Evolutionary conservation across 2,113 vertebrate genomes (phyloP).

Genomic region (Laticauda laticaudata): DNA sequence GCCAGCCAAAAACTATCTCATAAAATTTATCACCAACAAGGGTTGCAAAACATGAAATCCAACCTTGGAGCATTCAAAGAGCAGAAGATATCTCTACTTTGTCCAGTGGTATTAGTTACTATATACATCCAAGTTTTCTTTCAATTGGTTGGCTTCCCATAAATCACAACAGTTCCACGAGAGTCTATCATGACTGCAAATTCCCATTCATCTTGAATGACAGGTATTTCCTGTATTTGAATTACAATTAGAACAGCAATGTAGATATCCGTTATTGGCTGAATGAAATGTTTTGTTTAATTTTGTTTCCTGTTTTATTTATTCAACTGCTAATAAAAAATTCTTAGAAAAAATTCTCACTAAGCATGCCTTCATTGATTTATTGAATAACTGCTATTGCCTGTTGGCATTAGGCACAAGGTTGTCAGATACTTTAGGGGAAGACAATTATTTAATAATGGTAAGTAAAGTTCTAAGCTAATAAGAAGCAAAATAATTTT

Average conservation of each 20-base stretch:
- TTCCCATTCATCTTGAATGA: conserved; percentile 18
- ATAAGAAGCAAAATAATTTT: not conserved
- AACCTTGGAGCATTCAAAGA: conserved; percentile 30
- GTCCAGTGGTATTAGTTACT: conserved; percentile 37
- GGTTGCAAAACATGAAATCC: conserved; percentile 39
- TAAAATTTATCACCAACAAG: not conserved
- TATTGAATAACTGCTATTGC: conserved; percentile 25
- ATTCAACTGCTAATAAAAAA: conserved; percentile 35
- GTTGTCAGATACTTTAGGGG: conserved; percentile 14
- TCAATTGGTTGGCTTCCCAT: conserved; percentile 32
- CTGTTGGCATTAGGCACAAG: conserved; percentile 15
- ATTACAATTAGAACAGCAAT: conserved; percentile 19
- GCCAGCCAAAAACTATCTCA: conserved; percentile 41
- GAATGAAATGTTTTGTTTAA: not conserved
- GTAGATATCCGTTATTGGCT: conserved; percentile 31
- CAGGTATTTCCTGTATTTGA: not conserved
- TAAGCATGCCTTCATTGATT: conserved; percentile 19
- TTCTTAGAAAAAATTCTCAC: not conserved
- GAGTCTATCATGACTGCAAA: conserved; percentile 31
- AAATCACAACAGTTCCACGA: conserved; percentile 20
- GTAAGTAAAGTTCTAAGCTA: not conserved
- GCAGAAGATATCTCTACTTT: conserved; percentile 15
- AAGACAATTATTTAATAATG: not conserved
- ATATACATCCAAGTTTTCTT: conserved; percentile 25
- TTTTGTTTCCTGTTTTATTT: conserved; percentile 30